Conservation (phyloP, 1,140 invertebrate genomes). For the Drosophila repleta region DNA sequence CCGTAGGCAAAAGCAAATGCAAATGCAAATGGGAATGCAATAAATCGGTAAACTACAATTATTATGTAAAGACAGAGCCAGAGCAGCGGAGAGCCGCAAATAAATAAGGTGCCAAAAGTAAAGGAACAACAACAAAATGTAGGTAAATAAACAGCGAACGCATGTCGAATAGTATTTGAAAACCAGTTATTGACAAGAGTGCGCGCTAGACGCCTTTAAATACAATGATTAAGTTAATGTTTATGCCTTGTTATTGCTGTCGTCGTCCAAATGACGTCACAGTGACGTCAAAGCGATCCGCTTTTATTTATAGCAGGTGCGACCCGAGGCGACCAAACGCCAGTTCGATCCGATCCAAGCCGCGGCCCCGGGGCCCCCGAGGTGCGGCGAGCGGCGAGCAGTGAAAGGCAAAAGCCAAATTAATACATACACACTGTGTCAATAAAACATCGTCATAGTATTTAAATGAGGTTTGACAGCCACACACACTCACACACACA, state of each 20-base stretch:
- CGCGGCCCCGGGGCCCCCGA: slow-evolving; percentile 11
- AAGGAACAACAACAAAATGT: background rate
- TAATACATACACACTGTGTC: slow-evolving; percentile 78
- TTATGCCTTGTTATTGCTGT: slow-evolving; percentile 73
- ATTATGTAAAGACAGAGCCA: slow-evolving; percentile 24
- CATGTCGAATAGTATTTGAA: slow-evolving; percentile 21
- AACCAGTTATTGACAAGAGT: slow-evolving; percentile 59
- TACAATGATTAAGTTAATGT: slow-evolving; percentile 76
- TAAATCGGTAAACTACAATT: slow-evolving; percentile 23
- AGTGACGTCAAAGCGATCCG: slow-evolving; percentile 75
- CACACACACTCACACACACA: slow-evolving; percentile 29
- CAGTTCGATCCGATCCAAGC: background rate
- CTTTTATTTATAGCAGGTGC: slow-evolving; percentile 70
- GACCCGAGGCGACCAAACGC: slow-evolving; percentile 1
- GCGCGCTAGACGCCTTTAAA: slow-evolving; percentile 67
- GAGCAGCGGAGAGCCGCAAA: background rate
- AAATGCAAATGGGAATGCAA: slow-evolving; percentile 1
- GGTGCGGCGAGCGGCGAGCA: slow-evolving; percentile 13
- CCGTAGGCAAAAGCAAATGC: background rate
- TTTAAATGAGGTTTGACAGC: slow-evolving; percentile 78
- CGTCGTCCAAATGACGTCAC: slow-evolving; percentile 72
- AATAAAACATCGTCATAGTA: slow-evolving; percentile 81
- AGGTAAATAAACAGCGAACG: slow-evolving; percentile 12
- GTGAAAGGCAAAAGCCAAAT: slow-evolving; percentile 73
- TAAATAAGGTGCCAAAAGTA: slow-evolving; percentile 5